Percentiles rank a stretch among this genome's conserved stretches.
These are phyloP conservation scores for Uromys caudimaculatus DNA, from an alignment of 2,797 vertebrate species.

Conservation along the genomic window DNA sequence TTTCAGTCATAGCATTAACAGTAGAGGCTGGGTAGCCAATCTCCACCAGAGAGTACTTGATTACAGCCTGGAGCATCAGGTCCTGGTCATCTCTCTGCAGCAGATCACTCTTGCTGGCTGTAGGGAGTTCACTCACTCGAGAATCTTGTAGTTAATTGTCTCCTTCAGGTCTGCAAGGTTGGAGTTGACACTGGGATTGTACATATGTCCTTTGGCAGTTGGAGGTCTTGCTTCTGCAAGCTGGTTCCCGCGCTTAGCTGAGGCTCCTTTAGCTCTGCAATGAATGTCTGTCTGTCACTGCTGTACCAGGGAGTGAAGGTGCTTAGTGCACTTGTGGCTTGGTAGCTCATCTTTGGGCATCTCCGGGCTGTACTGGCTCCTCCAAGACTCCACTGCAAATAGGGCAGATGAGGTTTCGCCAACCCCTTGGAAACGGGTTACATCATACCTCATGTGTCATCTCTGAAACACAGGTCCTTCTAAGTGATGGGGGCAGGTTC, in stretches of 20 bases:
- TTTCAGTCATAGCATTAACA: constrained; percentile 96
- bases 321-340: constrained; percentile 97
- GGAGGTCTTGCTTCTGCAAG: constrained; percentile 96
- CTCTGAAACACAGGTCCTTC: constrained; percentile 40
- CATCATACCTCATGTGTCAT: background rate
- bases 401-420: background rate
- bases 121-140: constrained; percentile 98
- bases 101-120: constrained; percentile 96
- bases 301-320: constrained; percentile 94
- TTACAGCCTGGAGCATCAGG: constrained; percentile 96
- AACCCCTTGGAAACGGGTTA: background rate
- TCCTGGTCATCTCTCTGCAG: constrained; percentile 98
- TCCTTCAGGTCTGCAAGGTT: constrained; percentile 98
- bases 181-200: constrained; percentile 96
- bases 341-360: constrained; percentile 98
- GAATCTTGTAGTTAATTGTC: constrained; percentile 98
- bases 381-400: background rate
- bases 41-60: constrained; percentile 97
- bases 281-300: constrained; percentile 95
- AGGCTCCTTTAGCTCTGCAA: constrained; percentile 96
- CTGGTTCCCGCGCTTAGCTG: constrained; percentile 96
- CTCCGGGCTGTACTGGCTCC: constrained; percentile 90
- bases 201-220: constrained; percentile 97
- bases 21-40: constrained; percentile 97
- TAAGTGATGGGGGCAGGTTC: constrained; percentile 71